Evolutionary conservation across 2,888 invertebrate species (phyloP).

Genomic region (Hyposoter dolosus): DNA sequence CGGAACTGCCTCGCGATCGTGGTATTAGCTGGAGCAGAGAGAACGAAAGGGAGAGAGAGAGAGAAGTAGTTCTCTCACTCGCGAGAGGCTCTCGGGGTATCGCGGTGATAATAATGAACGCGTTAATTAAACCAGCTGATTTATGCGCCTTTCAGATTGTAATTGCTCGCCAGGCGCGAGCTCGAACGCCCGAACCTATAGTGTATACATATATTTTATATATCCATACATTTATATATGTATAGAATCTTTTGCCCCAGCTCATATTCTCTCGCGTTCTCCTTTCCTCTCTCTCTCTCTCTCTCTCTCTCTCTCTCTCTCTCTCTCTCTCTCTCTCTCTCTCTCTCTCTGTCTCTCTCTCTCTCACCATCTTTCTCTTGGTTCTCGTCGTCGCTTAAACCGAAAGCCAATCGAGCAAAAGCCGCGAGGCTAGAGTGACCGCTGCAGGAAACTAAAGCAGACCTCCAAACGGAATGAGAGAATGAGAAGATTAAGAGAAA

Average conservation of each 20-base stretch:
- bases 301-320: not conserved
- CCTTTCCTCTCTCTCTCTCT: constrained; percentile 36
- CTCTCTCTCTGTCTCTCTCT: no score
- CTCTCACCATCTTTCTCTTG: constrained; percentile 64
- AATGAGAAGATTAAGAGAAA: constrained; percentile 60
- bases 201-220: constrained; percentile 65
- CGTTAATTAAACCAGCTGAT: constrained; percentile 84
- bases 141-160: constrained; percentile 84
- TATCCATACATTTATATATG: constrained; percentile 25
- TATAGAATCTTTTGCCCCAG: constrained; percentile 64
- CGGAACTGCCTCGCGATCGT: constrained; percentile 55
- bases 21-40: constrained; percentile 39
- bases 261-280: constrained; percentile 42
- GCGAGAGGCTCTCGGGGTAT: constrained; percentile 70
- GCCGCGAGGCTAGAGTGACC: constrained; percentile 69
- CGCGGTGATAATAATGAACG: constrained; percentile 84
- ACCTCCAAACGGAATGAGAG: constrained; percentile 42
- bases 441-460: constrained; percentile 75
- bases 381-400: constrained; percentile 60
- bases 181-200: constrained; percentile 75
- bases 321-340: constrained; percentile 64
- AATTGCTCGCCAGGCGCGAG: constrained; percentile 83
- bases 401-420: constrained; percentile 70
- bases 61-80: constrained; percentile 49
- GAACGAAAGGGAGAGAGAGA: constrained; percentile 37